A percentile compares a stretch with the other conserved stretches of the same genome.
Evolutionary conservation across 2,888 invertebrate genomes (phyloP).

Genomic region (Tipula helvola): DNA sequence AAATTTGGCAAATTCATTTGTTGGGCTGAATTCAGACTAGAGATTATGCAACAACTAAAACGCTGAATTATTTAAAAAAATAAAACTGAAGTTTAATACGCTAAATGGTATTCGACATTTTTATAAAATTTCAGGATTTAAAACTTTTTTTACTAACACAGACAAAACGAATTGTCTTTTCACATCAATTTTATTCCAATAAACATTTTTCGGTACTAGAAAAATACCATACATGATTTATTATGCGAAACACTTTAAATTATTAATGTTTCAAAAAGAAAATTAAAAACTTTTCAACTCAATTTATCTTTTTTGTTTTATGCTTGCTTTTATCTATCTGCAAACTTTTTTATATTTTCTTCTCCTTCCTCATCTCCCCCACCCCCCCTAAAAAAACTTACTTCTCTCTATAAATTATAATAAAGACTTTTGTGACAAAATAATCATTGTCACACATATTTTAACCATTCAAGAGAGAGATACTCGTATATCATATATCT

Average conservation of each 20-base stretch:
- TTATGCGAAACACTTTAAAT: not conserved
- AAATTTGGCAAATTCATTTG: too few relatives aligned
- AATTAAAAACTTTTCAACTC: not conserved
- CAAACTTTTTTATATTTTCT: not conserved
- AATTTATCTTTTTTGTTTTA: not conserved
- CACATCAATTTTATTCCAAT: not conserved
- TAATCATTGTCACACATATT: conserved; percentile 4
- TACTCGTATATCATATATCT: not conserved
- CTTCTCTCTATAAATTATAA: not conserved
- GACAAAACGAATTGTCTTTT: not conserved
- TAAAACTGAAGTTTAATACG: too few relatives aligned
- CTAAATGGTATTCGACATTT: too few relatives aligned
- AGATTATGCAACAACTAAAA: too few relatives aligned
- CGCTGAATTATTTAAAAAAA: too few relatives aligned
- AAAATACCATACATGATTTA: not conserved
- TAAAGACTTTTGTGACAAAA: not conserved
- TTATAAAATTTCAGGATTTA: not conserved
- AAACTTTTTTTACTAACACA: not conserved
- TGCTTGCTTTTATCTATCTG: not conserved
- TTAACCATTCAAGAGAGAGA: not conserved
- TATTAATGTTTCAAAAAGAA: not conserved
- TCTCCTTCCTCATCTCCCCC: not conserved
- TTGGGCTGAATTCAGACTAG: too few relatives aligned
- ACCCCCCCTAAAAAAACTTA: not conserved
- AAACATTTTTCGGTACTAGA: not conserved